Evolutionary conservation across 2,888 invertebrate species (phyloP).

Genomic region (Meliscaeva auricollis): DNA sequence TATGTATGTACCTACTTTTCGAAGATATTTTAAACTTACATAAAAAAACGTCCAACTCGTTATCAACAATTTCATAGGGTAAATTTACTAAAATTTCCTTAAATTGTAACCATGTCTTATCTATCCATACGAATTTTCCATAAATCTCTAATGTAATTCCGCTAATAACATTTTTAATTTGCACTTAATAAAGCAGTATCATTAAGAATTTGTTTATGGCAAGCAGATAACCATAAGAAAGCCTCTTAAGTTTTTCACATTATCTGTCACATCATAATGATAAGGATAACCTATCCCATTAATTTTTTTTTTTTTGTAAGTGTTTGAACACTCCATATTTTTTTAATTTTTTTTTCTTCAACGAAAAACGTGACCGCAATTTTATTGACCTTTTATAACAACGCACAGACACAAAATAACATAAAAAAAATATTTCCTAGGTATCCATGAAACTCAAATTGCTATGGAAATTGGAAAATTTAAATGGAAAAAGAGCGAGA

Average conservation of each 20-base stretch:
- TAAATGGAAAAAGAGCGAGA: conserved; percentile 28
- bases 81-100: no score
- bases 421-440: neutral
- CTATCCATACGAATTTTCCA: conserved; percentile 15
- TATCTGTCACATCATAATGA: conserved; percentile 61
- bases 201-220: conserved; percentile 59
- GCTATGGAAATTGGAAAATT: conserved; percentile 34
- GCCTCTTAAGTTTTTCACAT: conserved; percentile 61
- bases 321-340: conserved; percentile 40
- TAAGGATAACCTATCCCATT: conserved; percentile 57
- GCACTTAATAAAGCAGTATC: conserved; percentile 61
- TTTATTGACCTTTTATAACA: conserved; percentile 27
- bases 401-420: conserved; percentile 1
- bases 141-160: conserved; percentile 24
- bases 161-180: conserved; percentile 62
- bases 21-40: no score
- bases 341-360: conserved; percentile 23
- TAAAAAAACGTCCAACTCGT: no score
- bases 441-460: conserved; percentile 9
- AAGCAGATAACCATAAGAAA: conserved; percentile 48
- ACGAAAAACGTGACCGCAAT: conserved; percentile 57
- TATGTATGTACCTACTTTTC: no score
- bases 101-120: no score
- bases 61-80: no score
- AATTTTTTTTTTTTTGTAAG: conserved; percentile 38